Evolutionary conservation across 2,888 invertebrate genomes (phyloP).

Genomic region (Xanthorhoe designata): DNA sequence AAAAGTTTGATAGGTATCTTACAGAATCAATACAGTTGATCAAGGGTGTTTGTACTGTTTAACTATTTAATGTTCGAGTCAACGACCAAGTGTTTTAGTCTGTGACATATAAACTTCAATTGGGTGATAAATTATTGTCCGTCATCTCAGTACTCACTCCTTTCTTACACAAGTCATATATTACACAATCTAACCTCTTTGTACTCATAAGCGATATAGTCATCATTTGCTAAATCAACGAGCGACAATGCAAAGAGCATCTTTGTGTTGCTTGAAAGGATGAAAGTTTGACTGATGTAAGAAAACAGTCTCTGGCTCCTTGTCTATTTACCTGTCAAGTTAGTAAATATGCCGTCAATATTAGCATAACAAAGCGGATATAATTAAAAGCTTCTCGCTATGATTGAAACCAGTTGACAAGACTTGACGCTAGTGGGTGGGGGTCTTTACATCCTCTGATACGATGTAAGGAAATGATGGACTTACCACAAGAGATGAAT

Average conservation of each 20-base stretch:
- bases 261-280: background rate
- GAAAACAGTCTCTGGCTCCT: background rate
- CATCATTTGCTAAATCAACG: no score
- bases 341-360: slow-evolving; percentile 21
- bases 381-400: slow-evolving; percentile 23
- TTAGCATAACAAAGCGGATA: slow-evolving; percentile 26
- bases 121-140: no score
- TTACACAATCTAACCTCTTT: background rate
- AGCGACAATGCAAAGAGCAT: no score
- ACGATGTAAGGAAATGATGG: background rate
- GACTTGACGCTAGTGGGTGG: slow-evolving; percentile 21
- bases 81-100: no score
- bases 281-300: background rate
- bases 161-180: no score
- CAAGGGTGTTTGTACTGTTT: no score
- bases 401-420: slow-evolving; percentile 30
- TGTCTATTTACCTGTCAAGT: slow-evolving; percentile 15
- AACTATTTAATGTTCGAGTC: no score
- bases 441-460: background rate
- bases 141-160: no score
- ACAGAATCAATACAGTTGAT: no score
- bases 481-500: no score
- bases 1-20: no score
- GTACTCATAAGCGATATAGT: background rate
- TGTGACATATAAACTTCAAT: no score